Conservation (phyloP, 2,113 vertebrate species). For the Carassius auratus region DNA sequence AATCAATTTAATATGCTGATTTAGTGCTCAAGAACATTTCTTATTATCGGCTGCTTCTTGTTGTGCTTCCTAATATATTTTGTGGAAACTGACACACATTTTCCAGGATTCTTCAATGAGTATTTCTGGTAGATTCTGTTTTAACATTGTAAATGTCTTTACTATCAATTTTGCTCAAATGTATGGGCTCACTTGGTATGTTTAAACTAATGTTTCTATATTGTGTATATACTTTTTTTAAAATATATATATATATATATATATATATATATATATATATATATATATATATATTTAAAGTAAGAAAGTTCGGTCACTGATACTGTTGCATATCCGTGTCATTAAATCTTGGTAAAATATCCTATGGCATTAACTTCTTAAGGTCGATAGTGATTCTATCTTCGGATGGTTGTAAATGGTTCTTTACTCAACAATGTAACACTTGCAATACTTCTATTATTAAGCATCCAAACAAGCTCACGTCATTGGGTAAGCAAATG, state of each 20-base stretch:
- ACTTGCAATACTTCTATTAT: not conserved
- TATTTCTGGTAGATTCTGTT: no score
- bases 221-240: no score
- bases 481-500: not conserved
- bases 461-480: not conserved
- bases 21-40: not conserved
- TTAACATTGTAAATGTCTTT: not conserved
- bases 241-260: no score
- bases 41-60: not conserved
- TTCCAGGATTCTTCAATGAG: no score
- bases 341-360: conserved; percentile 67
- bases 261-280: no score
- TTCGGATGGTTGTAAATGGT: conserved; percentile 58
- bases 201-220: not conserved
- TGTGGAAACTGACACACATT: no score
- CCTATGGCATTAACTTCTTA: conserved; percentile 66
- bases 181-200: not conserved
- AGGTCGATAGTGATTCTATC: conserved; percentile 68
- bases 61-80: no score
- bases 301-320: conserved; percentile 70
- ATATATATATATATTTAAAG: conserved; percentile 51
- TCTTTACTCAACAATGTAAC: conserved; percentile 7
- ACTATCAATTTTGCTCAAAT: not conserved
- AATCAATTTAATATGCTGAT: no score
- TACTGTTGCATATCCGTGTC: conserved; percentile 71